A percentile compares a stretch with the other conserved stretches of the same genome.
Conservation (phyloP, 2,888 invertebrate genomes). For the Apodemia arnacis region DNA sequence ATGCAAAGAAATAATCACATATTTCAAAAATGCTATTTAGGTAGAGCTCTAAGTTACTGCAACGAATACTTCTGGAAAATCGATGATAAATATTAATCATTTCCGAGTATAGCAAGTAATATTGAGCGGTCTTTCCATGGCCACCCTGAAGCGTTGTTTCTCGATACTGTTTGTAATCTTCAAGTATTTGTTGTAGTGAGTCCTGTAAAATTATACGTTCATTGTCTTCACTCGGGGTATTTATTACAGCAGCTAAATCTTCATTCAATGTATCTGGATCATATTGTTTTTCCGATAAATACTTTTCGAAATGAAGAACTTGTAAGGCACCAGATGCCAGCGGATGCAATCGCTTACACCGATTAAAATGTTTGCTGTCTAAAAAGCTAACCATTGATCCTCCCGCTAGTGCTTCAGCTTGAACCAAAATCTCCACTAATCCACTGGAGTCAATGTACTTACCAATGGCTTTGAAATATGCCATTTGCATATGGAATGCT, state of each 20-base stretch:
- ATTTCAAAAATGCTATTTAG: constrained; percentile 79
- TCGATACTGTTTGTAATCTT: constrained; percentile 78
- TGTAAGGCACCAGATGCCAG: constrained; percentile 83
- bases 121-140: constrained; percentile 78
- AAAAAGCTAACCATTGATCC: constrained; percentile 83
- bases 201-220: constrained; percentile 78
- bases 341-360: constrained; percentile 87
- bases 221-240: constrained; percentile 55
- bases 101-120: constrained; percentile 66
- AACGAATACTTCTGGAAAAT: constrained; percentile 81
- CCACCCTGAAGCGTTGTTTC: constrained; percentile 68
- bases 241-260: constrained; percentile 63
- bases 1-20: constrained; percentile 77
- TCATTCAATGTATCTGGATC: constrained; percentile 30
- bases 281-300: constrained; percentile 68
- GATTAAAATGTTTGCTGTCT: constrained; percentile 88
- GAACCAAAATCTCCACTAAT: constrained; percentile 9
- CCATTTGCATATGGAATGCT: constrained; percentile 1
- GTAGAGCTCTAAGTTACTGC: constrained; percentile 84
- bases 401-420: constrained; percentile 11
- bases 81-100: constrained; percentile 58
- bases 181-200: constrained; percentile 63
- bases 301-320: constrained; percentile 85
- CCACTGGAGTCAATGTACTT: constrained; percentile 5
- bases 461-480: constrained; percentile 4